Percentiles rank a stretch among this genome's conserved stretches.
These are phyloP conservation scores for Phorcus lineatus DNA, from an alignment of 2,888 invertebrate species.

Conservation along the genomic window DNA sequence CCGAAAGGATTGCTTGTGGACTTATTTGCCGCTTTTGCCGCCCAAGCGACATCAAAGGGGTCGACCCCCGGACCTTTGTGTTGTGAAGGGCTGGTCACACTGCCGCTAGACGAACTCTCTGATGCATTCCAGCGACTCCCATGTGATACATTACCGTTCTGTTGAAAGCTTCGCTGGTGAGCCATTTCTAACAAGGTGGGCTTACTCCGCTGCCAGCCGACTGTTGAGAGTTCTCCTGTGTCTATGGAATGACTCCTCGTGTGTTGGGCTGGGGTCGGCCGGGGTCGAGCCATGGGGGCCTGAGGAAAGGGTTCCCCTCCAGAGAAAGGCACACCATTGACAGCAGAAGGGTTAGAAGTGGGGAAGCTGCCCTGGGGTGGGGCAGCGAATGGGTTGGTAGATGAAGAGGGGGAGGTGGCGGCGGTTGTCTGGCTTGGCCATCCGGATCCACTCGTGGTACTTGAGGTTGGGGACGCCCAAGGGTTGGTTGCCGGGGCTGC, in stretches of 20 bases:
- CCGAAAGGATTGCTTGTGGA: slow-evolving; percentile 62
- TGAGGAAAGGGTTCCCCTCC: slow-evolving; percentile 33
- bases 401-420: slow-evolving; percentile 84
- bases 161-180: slow-evolving; percentile 73
- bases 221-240: slow-evolving; percentile 57
- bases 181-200: slow-evolving; percentile 66
- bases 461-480: slow-evolving; percentile 47
- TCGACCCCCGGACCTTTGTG: slow-evolving; percentile 75
- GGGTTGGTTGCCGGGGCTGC: slow-evolving; percentile 57
- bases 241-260: slow-evolving; percentile 73
- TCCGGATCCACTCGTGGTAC: slow-evolving; percentile 28
- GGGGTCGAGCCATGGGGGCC: slow-evolving; percentile 33
- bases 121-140: neutral
- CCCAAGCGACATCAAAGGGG: slow-evolving; percentile 92
- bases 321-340: slow-evolving; percentile 34
- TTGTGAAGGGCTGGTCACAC: slow-evolving; percentile 43
- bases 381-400: slow-evolving; percentile 36
- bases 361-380: slow-evolving; percentile 6
- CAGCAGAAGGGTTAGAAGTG: slow-evolving; percentile 7
- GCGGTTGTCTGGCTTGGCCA: slow-evolving; percentile 53
- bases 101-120: neutral
- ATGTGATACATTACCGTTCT: slow-evolving; percentile 50
- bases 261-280: slow-evolving; percentile 51
- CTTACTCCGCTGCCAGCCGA: slow-evolving; percentile 47
- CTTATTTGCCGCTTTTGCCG: slow-evolving; percentile 79